These are phyloP conservation scores for Melitaea cinxia DNA, from an alignment of 1,140 invertebrate genomes.

Conservation along the genomic window DNA sequence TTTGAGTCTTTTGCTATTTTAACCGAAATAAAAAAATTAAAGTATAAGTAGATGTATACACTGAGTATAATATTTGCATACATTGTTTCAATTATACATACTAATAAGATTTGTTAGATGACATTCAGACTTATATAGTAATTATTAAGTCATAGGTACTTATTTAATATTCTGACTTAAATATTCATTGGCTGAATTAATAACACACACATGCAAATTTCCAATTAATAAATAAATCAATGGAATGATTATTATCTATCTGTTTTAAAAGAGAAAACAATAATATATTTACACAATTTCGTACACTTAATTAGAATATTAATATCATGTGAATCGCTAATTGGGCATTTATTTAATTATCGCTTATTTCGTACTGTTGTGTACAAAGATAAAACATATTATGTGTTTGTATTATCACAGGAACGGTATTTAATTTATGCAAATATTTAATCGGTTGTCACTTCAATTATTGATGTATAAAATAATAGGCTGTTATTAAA, in stretches of 20 bases:
- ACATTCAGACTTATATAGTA: too few relatives aligned
- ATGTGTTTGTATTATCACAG: not conserved
- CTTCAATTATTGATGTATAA: not conserved
- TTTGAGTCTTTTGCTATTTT: too few relatives aligned
- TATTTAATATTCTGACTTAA: too few relatives aligned
- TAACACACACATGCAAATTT: too few relatives aligned
- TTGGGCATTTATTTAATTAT: conserved; percentile 8
- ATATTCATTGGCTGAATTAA: too few relatives aligned
- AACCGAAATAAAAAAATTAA: too few relatives aligned
- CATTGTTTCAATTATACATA: too few relatives aligned
- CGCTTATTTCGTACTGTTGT: not conserved
- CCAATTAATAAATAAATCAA: not conserved
- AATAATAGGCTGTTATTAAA: not conserved
- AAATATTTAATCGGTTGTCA: not conserved
- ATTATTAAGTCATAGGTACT: too few relatives aligned
- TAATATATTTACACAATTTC: not conserved
- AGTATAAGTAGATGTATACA: too few relatives aligned
- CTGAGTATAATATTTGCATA: too few relatives aligned
- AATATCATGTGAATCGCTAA: conserved; percentile 4
- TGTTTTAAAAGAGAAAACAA: not conserved
- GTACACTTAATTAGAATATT: conserved; percentile 2
- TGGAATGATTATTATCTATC: not conserved
- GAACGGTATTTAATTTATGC: not conserved
- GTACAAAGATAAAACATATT: not conserved
- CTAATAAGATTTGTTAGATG: too few relatives aligned